Conservation (phyloP, 2,888 invertebrate species). For the Hypolimnas misippus region DNA sequence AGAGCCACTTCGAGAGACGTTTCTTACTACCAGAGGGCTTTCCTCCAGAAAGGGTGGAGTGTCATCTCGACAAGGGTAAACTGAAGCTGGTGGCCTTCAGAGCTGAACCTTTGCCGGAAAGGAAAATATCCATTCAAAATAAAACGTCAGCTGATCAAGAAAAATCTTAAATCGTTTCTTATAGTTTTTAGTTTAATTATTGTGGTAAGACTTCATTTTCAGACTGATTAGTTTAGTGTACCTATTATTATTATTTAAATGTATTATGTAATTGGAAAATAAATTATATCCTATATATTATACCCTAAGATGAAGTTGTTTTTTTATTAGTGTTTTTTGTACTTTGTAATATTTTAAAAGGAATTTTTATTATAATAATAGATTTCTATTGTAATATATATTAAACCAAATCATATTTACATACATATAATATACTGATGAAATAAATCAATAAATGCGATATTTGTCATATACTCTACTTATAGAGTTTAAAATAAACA, state of each 20-base stretch:
- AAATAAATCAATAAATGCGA: too few species aligned
- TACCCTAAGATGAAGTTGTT: too few species aligned
- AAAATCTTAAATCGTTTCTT: slow-evolving; percentile 15
- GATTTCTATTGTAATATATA: too few species aligned
- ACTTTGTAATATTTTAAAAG: too few species aligned
- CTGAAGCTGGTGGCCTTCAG: slow-evolving; percentile 87
- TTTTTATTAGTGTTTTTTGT: too few species aligned
- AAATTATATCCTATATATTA: not conserved
- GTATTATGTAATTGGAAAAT: slow-evolving; percentile 4
- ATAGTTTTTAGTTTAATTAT: not conserved
- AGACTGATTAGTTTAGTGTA: slow-evolving; percentile 20
- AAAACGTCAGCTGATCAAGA: slow-evolving; percentile 49
- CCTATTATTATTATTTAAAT: not conserved
- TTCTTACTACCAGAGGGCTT: slow-evolving; percentile 90
- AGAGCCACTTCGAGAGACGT: slow-evolving; percentile 89
- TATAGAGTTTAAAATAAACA: too few species aligned
- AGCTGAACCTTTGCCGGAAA: slow-evolving; percentile 65
- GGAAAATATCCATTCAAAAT: slow-evolving; percentile 66
- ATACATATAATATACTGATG: too few species aligned
- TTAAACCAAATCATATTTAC: too few species aligned
- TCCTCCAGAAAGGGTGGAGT: slow-evolving; percentile 88
- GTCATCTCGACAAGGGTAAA: slow-evolving; percentile 90
- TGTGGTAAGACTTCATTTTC: not conserved
- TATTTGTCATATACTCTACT: too few species aligned
- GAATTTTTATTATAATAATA: too few species aligned